These are phyloP conservation scores for Chorisops tibialis DNA, from an alignment of 2,888 invertebrate species.

Conservation along the genomic window DNA sequence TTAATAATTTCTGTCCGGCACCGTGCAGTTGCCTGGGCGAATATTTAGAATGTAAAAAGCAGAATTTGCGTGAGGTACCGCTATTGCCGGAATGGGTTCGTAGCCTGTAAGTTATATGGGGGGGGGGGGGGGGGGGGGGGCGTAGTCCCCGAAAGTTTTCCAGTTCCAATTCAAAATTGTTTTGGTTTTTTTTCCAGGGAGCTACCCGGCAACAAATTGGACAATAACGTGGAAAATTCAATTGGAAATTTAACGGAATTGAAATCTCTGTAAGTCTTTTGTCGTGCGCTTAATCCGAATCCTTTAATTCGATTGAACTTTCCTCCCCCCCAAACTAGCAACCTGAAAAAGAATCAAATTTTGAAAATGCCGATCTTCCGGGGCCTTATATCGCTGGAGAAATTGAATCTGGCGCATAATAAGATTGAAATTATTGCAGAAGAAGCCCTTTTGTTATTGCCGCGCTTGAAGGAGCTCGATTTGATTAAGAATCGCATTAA, in stretches of 20 bases:
- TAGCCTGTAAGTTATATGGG: constrained; percentile 60
- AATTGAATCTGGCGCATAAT: constrained; percentile 77
- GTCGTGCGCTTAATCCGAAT: too few relatives aligned
- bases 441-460: constrained; percentile 81
- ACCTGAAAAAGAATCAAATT: constrained; percentile 76
- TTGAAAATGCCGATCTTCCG: constrained; percentile 75
- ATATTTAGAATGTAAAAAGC: constrained; percentile 72
- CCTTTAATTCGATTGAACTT: background rate
- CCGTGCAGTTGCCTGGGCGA: constrained; percentile 68
- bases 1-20: constrained; percentile 57
- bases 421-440: constrained; percentile 73
- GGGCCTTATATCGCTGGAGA: constrained; percentile 68
- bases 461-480: constrained; percentile 48
- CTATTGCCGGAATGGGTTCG: constrained; percentile 73
- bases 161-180: background rate
- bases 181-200: constrained; percentile 52
- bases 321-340: constrained; percentile 35
- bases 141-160: background rate
- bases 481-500: constrained; percentile 53
- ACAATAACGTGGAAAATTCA: constrained; percentile 53
- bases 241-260: constrained; percentile 53
- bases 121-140: background rate
- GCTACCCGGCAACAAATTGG: constrained; percentile 57
- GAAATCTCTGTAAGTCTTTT: constrained; percentile 53
- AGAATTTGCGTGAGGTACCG: constrained; percentile 67